These are phyloP conservation scores for Cephus cinctus DNA, from an alignment of 1,140 invertebrate species.

Conservation along the genomic window DNA sequence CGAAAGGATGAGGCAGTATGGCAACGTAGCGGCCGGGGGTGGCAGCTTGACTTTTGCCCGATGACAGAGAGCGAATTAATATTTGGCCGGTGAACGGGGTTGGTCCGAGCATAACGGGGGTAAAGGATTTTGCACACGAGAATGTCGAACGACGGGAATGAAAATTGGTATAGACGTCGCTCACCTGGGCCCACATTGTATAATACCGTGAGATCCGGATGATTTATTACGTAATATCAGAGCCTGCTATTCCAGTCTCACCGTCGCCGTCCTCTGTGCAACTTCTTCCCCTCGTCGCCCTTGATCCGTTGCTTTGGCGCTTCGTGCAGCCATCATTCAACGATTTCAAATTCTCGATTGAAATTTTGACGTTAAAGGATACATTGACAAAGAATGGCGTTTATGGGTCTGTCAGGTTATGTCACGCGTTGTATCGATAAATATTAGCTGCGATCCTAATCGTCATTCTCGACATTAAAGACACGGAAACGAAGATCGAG, in stretches of 20 bases:
- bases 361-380: conserved; percentile 34
- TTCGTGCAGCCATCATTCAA: no score
- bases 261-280: background rate
- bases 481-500: no score
- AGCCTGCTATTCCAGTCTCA: conserved; percentile 11
- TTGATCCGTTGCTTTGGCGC: no score
- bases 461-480: no score
- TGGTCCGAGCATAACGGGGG: conserved; percentile 19
- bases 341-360: conserved; percentile 25
- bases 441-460: no score
- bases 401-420: no score
- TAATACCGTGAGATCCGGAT: conserved; percentile 36
- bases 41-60: no score
- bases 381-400: conserved; percentile 12
- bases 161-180: conserved; percentile 37
- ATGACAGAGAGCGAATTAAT: conserved; percentile 24
- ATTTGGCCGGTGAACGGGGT: conserved; percentile 14
- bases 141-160: conserved; percentile 17
- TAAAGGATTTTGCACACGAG: background rate
- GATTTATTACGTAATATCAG: conserved; percentile 42
- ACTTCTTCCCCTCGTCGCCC: no score
- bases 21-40: no score
- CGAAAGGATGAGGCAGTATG: no score
- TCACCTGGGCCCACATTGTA: conserved; percentile 32
- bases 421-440: no score